A percentile compares a stretch with the other conserved stretches of the same genome.
Conservation (phyloP, 2,888 invertebrate species). For the Hypena proboscidalis region DNA sequence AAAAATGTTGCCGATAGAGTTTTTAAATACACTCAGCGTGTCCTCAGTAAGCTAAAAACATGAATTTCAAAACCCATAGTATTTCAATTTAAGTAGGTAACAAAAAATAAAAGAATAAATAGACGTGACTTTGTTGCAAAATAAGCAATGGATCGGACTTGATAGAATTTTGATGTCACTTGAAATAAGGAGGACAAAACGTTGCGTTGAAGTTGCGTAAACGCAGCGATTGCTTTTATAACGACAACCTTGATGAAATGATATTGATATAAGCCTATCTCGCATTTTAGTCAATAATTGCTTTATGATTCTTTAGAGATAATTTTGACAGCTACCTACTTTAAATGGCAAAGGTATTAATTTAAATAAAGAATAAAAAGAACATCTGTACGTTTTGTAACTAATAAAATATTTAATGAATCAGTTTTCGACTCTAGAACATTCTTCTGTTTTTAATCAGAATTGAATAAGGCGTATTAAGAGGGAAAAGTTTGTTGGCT, state of each 20-base stretch:
- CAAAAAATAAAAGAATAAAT: not conserved
- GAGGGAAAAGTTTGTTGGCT: too few species aligned
- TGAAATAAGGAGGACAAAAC: not conserved
- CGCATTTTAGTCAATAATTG: slow-evolving; percentile 34
- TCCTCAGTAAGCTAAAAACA: too few species aligned
- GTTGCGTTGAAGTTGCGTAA: slow-evolving; percentile 3
- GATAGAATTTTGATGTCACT: slow-evolving; percentile 7
- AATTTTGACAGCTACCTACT: slow-evolving; percentile 34
- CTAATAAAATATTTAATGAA: too few species aligned
- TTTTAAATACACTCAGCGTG: too few species aligned
- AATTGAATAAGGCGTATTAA: too few species aligned
- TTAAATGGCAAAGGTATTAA: slow-evolving; percentile 29
- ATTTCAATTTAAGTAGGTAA: too few species aligned
- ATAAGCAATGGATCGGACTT: not conserved
- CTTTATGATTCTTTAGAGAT: slow-evolving; percentile 30
- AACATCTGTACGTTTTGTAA: too few species aligned
- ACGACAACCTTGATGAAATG: slow-evolving; percentile 10
- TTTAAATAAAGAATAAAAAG: too few species aligned
- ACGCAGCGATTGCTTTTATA: slow-evolving; percentile 1
- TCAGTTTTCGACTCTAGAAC: too few species aligned
- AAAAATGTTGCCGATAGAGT: too few species aligned
- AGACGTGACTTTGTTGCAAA: slow-evolving; percentile 8
- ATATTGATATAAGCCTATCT: slow-evolving; percentile 28
- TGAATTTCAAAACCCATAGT: too few species aligned
- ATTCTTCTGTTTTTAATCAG: too few species aligned